Evolutionary conservation across 1,140 invertebrate species (phyloP).

Genomic region (Maconellicoccus hirsutus): DNA sequence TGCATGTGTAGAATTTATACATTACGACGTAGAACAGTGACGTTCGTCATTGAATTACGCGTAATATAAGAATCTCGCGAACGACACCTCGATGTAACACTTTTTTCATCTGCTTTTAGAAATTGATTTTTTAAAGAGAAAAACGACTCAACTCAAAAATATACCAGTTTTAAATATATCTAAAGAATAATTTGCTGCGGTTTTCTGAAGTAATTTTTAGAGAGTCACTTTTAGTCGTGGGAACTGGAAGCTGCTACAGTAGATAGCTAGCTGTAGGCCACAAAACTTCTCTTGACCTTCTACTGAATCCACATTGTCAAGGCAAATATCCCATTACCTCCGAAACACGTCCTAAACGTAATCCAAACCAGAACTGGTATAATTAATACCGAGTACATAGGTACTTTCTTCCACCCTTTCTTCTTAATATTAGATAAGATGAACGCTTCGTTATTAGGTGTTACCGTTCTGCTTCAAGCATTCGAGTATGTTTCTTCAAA

Average conservation of each 20-base stretch:
- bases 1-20: no score
- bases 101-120: no score
- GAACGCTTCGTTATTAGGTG: background rate
- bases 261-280: background rate
- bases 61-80: no score
- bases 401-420: background rate
- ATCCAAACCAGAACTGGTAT: constrained; percentile 12
- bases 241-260: background rate
- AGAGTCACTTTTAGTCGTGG: background rate
- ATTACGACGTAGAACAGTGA: no score
- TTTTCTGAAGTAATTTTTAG: background rate
- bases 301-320: constrained; percentile 19
- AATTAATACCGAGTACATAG: constrained; percentile 15
- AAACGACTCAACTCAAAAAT: background rate
- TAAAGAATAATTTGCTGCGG: background rate
- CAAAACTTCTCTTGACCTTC: background rate
- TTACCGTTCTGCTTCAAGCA: no score
- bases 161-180: background rate
- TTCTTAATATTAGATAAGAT: background rate
- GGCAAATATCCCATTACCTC: constrained; percentile 8
- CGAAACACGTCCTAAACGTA: constrained; percentile 17
- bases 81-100: no score
- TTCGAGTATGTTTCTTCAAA: no score
- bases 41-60: no score
- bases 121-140: no score